A percentile compares a stretch with the other conserved stretches of the same genome.
Conservation (phyloP, 2,797 vertebrate species). For the Eidolon dupreanum region DNA sequence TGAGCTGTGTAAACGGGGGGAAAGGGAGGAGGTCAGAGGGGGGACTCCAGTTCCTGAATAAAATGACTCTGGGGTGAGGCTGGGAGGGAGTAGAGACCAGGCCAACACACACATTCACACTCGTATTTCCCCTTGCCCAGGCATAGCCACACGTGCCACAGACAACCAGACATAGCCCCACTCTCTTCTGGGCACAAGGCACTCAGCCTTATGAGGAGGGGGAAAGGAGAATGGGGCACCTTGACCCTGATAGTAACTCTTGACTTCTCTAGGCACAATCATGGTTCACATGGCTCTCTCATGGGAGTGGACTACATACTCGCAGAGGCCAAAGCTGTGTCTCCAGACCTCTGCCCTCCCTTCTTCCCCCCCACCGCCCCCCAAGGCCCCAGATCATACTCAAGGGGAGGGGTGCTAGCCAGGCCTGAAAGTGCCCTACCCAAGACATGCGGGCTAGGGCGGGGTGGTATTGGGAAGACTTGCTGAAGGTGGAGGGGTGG, state of each 20-base stretch:
- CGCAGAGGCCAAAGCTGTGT: background rate
- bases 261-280: background rate
- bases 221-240: background rate
- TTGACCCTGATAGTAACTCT: background rate
- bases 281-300: background rate
- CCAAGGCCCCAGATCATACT: background rate
- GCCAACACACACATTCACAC: background rate
- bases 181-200: background rate
- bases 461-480: background rate
- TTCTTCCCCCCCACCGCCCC: background rate
- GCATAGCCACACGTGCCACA: background rate
- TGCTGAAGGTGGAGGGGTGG: background rate
- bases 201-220: background rate
- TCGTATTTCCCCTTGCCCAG: background rate
- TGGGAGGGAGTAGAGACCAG: background rate
- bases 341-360: background rate
- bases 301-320: background rate
- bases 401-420: background rate
- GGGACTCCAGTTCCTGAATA: background rate
- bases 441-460: background rate
- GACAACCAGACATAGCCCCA: background rate
- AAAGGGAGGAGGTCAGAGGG: background rate
- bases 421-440: background rate
- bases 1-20: slow-evolving; percentile 7
- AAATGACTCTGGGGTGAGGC: background rate